Conservation (phyloP, 2,888 invertebrate genomes). For the Xanthostigma xanthostigma region DNA sequence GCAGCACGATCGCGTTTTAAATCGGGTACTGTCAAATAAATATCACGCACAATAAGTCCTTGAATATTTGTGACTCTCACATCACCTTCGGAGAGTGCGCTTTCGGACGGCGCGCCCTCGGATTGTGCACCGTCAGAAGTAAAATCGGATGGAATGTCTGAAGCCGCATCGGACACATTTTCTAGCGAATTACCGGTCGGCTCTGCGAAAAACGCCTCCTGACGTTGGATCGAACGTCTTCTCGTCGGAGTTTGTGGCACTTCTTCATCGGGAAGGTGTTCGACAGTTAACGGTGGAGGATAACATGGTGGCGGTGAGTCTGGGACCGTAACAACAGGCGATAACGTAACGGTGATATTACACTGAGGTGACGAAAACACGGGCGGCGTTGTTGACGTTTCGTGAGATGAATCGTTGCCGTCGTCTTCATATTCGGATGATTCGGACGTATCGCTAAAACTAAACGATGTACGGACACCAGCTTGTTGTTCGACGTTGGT, state of each 20-base stretch:
- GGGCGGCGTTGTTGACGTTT: slow-evolving; percentile 7
- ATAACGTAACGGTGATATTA: slow-evolving; percentile 45
- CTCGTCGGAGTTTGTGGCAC: slow-evolving; percentile 27
- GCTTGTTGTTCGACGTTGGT: background rate
- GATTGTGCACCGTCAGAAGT: slow-evolving; percentile 26
- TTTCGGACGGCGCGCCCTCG: slow-evolving; percentile 22
- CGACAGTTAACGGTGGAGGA: slow-evolving; percentile 37
- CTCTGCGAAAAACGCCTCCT: slow-evolving; percentile 68
- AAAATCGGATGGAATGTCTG: slow-evolving; percentile 20
- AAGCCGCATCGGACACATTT: slow-evolving; percentile 41
- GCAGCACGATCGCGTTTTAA: slow-evolving; percentile 72
- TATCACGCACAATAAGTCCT: slow-evolving; percentile 44
- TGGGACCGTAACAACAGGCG: slow-evolving; percentile 32
- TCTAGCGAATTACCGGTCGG: slow-evolving; percentile 56
- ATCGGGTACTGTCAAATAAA: slow-evolving; percentile 69
- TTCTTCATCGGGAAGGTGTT: slow-evolving; percentile 34
- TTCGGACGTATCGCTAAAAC: slow-evolving; percentile 31
- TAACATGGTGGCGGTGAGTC: slow-evolving; percentile 4
- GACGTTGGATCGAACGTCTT: slow-evolving; percentile 62
- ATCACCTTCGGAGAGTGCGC: slow-evolving; percentile 16
- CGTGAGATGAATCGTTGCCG: slow-evolving; percentile 7
- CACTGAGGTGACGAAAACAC: slow-evolving; percentile 31
- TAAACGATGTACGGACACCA: slow-evolving; percentile 23
- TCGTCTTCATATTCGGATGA: slow-evolving; percentile 31
- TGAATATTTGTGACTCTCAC: slow-evolving; percentile 7